These are phyloP conservation scores for Podargus strigoides DNA, from an alignment of 2,797 vertebrate genomes.

Conservation along the genomic window DNA sequence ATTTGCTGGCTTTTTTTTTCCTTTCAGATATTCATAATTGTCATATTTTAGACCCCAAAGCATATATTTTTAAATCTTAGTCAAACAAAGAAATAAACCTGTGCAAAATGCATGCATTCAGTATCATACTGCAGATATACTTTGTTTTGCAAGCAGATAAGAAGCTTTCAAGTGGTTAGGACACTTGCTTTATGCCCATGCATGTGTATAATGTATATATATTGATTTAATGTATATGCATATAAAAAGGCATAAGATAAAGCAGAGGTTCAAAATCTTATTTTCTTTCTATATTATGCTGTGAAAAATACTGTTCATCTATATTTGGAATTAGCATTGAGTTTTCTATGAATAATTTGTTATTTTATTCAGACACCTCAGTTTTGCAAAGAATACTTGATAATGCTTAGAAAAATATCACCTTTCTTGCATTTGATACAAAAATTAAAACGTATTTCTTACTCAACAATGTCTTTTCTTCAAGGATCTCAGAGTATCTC, in stretches of 20 bases:
- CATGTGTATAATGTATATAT: not conserved
- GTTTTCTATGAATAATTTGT: not conserved
- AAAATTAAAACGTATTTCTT: not conserved
- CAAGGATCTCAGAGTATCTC: not conserved
- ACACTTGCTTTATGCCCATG: not conserved
- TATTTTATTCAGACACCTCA: not conserved
- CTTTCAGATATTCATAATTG: slow-evolving; percentile 1
- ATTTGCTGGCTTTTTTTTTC: not conserved
- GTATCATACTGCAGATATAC: not conserved
- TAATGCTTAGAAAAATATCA: not conserved
- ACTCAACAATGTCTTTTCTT: not conserved
- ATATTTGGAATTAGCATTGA: not conserved
- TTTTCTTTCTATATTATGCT: not conserved
- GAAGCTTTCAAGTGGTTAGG: not conserved
- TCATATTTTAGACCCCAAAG: not conserved
- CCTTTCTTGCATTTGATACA: not conserved
- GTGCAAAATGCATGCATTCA: not conserved
- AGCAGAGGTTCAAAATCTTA: not conserved
- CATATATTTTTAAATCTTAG: not conserved
- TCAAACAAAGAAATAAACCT: not conserved
- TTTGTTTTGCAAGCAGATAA: slow-evolving; percentile 11
- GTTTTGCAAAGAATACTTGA: not conserved
- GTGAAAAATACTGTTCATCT: not conserved
- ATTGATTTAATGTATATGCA: not conserved
- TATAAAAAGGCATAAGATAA: not conserved